phyloP scores from a whole-genome alignment of 2,113 vertebrate genomes.

The Psilopogon haemacephalus region DNA sequence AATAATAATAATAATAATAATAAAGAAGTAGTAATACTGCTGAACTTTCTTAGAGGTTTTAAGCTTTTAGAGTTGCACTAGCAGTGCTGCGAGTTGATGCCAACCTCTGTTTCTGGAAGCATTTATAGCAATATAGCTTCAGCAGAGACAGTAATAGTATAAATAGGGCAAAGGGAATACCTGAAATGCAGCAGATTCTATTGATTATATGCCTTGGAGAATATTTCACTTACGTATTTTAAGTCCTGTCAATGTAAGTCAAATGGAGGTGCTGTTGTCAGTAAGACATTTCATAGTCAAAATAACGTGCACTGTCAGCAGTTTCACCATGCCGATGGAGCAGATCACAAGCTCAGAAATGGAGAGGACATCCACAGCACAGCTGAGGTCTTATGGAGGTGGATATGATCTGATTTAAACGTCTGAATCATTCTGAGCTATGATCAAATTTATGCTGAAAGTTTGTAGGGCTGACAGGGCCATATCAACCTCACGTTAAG shows the following conservation, averaged over 20 bases:
- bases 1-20: too few species aligned
- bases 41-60: constrained; percentile 34
- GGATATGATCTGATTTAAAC: constrained; percentile 46
- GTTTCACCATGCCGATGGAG: constrained; percentile 19
- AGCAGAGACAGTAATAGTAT: constrained; percentile 69
- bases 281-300: constrained; percentile 51
- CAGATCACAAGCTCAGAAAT: constrained; percentile 30
- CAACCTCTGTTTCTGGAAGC: constrained; percentile 72
- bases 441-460: constrained; percentile 38
- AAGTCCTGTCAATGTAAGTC: constrained; percentile 71
- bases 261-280: constrained; percentile 68
- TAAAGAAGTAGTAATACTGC: constrained; percentile 2
- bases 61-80: constrained; percentile 33
- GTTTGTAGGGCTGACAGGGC: not conserved
- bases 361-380: not conserved
- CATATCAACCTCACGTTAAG: not conserved
- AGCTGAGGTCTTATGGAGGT: not conserved
- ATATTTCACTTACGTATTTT: constrained; percentile 75
- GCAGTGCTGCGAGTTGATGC: constrained; percentile 39
- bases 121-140: constrained; percentile 70
- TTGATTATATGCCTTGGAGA: constrained; percentile 76
- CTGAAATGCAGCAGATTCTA: constrained; percentile 74
- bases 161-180: constrained; percentile 77
- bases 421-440: not conserved
- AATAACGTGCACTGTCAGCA: constrained; percentile 57